Percentiles rank a stretch among this genome's conserved stretches.
These are phyloP conservation scores for Misgurnus anguillicaudatus DNA, from an alignment of 2,113 vertebrate species.

Conservation along the genomic window DNA sequence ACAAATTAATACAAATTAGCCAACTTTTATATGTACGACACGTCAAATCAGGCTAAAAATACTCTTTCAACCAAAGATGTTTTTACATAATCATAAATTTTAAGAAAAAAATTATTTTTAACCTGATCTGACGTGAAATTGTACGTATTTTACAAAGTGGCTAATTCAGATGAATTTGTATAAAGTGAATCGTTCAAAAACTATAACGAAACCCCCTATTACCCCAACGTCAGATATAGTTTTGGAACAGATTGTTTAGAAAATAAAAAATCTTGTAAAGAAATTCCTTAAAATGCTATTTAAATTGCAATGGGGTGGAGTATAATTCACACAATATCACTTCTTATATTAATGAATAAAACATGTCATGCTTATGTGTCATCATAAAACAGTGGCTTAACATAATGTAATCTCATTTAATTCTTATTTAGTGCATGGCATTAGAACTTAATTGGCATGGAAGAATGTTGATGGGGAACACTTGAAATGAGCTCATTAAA, in stretches of 20 bases:
- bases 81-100: too few relatives aligned
- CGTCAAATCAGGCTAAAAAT: too few relatives aligned
- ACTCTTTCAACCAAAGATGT: too few relatives aligned
- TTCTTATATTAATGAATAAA: conserved; percentile 1
- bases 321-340: neutral
- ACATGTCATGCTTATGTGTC: neutral
- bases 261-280: neutral
- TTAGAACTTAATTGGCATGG: conserved; percentile 26
- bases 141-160: too few relatives aligned
- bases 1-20: too few relatives aligned
- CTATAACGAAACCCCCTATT: too few relatives aligned
- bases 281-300: neutral
- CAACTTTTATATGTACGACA: too few relatives aligned
- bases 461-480: neutral
- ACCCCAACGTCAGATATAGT: neutral
- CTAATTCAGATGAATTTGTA: too few relatives aligned
- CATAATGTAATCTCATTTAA: conserved; percentile 11
- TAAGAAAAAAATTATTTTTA: too few relatives aligned
- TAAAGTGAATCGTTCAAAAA: too few relatives aligned
- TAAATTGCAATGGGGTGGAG: neutral
- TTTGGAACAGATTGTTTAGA: neutral
- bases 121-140: too few relatives aligned
- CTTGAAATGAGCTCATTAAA: conserved; percentile 11
- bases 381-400: neutral
- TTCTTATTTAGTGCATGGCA: conserved; percentile 9